Conservation (phyloP, 2,888 invertebrate genomes). For the Mythimna vitellina region DNA sequence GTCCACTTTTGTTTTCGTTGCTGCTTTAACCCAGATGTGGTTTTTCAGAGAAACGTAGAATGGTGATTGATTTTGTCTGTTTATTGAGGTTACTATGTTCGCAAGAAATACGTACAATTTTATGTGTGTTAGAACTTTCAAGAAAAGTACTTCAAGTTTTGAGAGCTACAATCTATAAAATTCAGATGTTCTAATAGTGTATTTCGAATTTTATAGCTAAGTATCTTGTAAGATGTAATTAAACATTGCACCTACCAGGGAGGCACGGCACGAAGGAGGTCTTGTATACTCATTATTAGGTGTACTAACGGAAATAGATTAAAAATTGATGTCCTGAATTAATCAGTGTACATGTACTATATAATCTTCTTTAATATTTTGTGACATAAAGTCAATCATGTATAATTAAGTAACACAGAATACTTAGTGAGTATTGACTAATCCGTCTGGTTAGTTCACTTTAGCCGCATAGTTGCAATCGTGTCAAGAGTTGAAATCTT, state of each 20-base stretch:
- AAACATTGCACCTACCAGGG: neutral
- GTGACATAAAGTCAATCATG: too few species aligned
- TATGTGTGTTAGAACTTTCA: neutral
- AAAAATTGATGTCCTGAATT: too few species aligned
- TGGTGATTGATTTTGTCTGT: neutral
- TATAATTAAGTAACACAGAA: too few species aligned
- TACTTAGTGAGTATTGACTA: too few species aligned
- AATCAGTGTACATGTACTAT: too few species aligned
- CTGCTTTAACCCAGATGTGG: slow-evolving; percentile 24
- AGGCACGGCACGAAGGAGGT: neutral
- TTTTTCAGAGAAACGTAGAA: neutral
- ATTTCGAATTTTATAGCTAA: neutral
- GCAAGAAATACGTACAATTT: neutral
- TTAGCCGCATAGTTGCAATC: too few species aligned
- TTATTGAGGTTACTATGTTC: neutral
- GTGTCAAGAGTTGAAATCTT: too few species aligned
- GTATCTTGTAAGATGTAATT: neutral
- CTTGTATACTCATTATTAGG: neutral
- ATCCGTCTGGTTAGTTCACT: too few species aligned
- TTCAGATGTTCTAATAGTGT: neutral
- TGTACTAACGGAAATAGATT: too few species aligned
- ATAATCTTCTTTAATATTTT: too few species aligned
- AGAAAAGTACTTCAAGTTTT: neutral
- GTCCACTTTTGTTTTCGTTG: slow-evolving; percentile 22
- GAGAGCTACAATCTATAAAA: neutral